phyloP scores from a whole-genome alignment of 2,888 invertebrate genomes.

The Blastobasis adustella region DNA sequence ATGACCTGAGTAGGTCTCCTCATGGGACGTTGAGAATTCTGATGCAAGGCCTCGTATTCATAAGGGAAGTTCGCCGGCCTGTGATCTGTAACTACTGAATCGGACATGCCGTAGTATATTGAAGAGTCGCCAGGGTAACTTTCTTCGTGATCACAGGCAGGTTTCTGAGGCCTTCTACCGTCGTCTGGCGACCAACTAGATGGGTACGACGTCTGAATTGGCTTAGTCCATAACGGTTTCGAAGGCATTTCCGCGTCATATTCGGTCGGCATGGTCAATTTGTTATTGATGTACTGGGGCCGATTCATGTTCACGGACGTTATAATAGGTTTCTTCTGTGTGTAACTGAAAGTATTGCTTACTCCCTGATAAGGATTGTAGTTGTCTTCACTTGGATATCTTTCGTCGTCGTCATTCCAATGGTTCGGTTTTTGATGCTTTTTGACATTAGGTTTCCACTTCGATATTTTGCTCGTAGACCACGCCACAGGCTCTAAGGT shows the following conservation, averaged over 20 bases:
- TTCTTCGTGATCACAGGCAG: slow-evolving; percentile 57
- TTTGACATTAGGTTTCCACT: slow-evolving; percentile 82
- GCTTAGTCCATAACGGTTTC: slow-evolving; percentile 55
- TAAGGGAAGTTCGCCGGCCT: slow-evolving; percentile 66
- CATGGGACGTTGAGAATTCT: slow-evolving; percentile 44
- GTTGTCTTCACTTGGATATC: slow-evolving; percentile 34
- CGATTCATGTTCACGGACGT: slow-evolving; percentile 22
- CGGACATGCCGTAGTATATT: slow-evolving; percentile 55
- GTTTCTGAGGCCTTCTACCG: slow-evolving; percentile 53
- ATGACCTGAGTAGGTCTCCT: slow-evolving; percentile 64
- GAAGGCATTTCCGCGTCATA: slow-evolving; percentile 57
- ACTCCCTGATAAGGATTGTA: slow-evolving; percentile 31
- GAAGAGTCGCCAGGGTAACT: slow-evolving; percentile 42
- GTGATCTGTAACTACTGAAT: slow-evolving; percentile 63
- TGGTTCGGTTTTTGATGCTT: slow-evolving; percentile 60
- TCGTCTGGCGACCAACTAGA: slow-evolving; percentile 59
- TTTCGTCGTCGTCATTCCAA: slow-evolving; percentile 56
- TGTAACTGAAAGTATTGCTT: slow-evolving; percentile 35
- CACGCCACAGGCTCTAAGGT: slow-evolving; percentile 85
- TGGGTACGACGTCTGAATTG: slow-evolving; percentile 41
- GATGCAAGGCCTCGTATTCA: slow-evolving; percentile 60
- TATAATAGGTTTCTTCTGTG: slow-evolving; percentile 45
- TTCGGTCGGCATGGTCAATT: slow-evolving; percentile 41
- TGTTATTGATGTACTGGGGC: slow-evolving; percentile 58
- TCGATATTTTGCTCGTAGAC: slow-evolving; percentile 86